These are phyloP conservation scores for Phortica magna DNA, from an alignment of 2,888 invertebrate species.

Conservation along the genomic window DNA sequence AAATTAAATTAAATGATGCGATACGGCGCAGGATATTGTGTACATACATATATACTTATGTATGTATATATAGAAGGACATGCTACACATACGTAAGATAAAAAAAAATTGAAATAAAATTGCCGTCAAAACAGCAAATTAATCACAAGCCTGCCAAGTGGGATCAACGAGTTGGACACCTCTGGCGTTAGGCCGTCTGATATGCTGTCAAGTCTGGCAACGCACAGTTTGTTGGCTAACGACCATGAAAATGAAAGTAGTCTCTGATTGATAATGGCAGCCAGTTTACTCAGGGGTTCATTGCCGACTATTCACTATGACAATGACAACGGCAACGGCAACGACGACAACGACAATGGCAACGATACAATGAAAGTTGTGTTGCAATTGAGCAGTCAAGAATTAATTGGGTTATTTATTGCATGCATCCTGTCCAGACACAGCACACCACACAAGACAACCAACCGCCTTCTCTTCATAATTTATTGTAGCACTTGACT, in stretches of 20 bases:
- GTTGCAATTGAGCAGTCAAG: slow-evolving; percentile 31
- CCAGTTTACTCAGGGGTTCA: slow-evolving; percentile 2
- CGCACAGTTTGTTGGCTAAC: slow-evolving; percentile 63
- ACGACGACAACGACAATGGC: slow-evolving; percentile 32
- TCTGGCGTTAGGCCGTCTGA: not conserved
- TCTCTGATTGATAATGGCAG: slow-evolving; percentile 61
- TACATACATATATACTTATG: not conserved
- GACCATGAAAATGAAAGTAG: slow-evolving; percentile 66
- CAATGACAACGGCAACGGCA: slow-evolving; percentile 28
- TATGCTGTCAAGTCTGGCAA: slow-evolving; percentile 28
- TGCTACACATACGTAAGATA: not conserved
- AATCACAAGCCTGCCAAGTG: slow-evolving; percentile 65
- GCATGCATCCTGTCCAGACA: slow-evolving; percentile 33
- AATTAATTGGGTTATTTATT: slow-evolving; percentile 60
- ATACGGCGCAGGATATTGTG: slow-evolving; percentile 36
- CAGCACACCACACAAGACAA: not conserved
- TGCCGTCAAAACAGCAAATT: slow-evolving; percentile 56
- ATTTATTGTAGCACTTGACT: slow-evolving; percentile 2
- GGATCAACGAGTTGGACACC: slow-evolving; percentile 52
- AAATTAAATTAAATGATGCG: slow-evolving; percentile 69
- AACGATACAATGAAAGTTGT: slow-evolving; percentile 36
- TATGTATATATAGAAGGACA: not conserved
- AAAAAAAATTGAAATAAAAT: slow-evolving; percentile 22
- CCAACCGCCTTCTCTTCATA: slow-evolving; percentile 9
- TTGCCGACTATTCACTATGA: not conserved